Evolutionary conservation across 2,113 vertebrate species (phyloP).

Genomic region (Fukomys damarensis): DNA sequence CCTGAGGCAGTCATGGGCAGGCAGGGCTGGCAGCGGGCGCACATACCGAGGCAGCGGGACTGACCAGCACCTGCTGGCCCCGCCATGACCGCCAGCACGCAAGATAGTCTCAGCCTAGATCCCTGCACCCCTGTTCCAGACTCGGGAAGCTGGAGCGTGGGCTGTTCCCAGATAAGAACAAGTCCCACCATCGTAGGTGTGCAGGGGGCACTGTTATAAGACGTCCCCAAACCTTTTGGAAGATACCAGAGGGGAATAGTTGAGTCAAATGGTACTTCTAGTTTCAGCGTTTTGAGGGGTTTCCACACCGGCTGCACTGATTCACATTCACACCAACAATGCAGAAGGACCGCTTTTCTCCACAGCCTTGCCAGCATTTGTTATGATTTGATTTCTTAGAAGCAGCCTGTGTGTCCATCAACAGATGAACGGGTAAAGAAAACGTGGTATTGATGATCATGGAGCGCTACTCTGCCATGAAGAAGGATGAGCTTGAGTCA

Average conservation of each 20-base stretch:
- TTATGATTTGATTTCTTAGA: background rate
- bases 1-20: background rate
- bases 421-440: background rate
- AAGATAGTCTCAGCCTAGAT: background rate
- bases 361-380: background rate
- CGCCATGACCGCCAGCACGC: background rate
- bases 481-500: background rate
- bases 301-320: background rate
- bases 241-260: background rate
- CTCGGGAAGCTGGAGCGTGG: background rate
- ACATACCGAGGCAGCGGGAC: too few relatives aligned
- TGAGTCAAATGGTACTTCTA: background rate
- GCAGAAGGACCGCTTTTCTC: background rate
- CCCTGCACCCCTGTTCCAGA: rapidly evolving
- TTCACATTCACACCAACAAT: background rate
- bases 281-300: background rate
- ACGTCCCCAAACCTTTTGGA: background rate
- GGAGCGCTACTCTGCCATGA: background rate
- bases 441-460: rapidly evolving
- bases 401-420: background rate
- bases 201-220: background rate
- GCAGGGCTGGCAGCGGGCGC: too few relatives aligned
- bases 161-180: background rate
- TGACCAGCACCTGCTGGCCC: background rate
- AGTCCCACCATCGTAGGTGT: background rate